Evolutionary conservation across 2,797 vertebrate species (phyloP), one percentile per base, ranked within the genome.

Genomic region (Carduelis carduelis): DNA sequence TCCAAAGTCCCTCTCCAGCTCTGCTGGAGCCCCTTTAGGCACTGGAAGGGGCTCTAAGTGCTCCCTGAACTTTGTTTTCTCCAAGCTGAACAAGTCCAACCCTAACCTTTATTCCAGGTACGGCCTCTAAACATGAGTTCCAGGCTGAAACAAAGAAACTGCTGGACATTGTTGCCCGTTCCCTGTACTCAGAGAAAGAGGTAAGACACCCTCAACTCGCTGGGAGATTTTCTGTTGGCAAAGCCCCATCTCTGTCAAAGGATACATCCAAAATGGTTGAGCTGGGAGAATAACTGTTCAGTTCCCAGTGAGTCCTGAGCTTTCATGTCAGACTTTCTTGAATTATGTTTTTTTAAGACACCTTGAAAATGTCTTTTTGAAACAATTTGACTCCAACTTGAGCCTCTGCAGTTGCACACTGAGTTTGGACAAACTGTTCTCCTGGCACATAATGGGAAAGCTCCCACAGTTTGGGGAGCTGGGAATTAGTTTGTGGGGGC

Each of bases 141-240:
- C 99, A 99, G 96, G 99, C 99, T 32, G 99, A 99, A 97, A 99
- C 99, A 0, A 99, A 99, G 97, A 99, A 99, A 87, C 98, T 99
- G 78, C 95, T 99, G 97, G 99, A 99, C 94, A 99, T 99, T 21
- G 99, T 99, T 74, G 99, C 99, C 75, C 97, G 98, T 53, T 99
- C 99, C 7, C 96, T 99, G 87, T 99, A 99, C 97, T 99, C 99
- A 0, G 99, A 99, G 96, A 99, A 99, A 96, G 99, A 99, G 98
- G 99, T 99, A 80, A 59, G 41, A 23, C 49, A 15, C 46, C 5
- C 27, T 8, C 27, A 24, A 0, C 5, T 64, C 12, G 3, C 64
- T 64, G 34, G 44, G 28, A 23, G 21, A 37, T 9, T 28, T 77
- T 84, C 66, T 90, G 1, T 44, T 84, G 56, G 34, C 35, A 77